phyloP scores from a whole-genome alignment of 2,888 invertebrate genomes.

The Geophilus truncorum region DNA sequence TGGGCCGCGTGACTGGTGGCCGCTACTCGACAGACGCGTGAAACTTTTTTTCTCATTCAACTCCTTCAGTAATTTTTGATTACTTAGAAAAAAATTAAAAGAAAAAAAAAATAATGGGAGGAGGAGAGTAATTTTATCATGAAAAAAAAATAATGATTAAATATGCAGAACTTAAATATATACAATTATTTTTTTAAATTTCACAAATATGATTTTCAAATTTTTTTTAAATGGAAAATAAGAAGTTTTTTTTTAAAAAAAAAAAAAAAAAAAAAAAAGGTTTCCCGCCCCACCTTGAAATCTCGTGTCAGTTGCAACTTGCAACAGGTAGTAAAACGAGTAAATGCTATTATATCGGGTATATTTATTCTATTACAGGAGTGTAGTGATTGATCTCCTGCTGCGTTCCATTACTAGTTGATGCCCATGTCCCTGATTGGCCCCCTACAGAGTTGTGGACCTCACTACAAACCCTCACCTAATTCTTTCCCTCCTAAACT shows the following conservation, averaged over 20 bases:
- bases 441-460: not conserved
- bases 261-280: no score
- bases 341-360: not conserved
- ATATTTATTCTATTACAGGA: conserved; percentile 14
- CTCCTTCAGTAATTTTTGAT: not conserved
- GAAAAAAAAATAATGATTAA: not conserved
- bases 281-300: no score
- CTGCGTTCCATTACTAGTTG: conserved; percentile 25
- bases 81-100: not conserved
- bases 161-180: no score
- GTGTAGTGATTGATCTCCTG: conserved; percentile 25
- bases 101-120: not conserved
- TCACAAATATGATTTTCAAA: no score
- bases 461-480: not conserved
- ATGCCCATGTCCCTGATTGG: not conserved
- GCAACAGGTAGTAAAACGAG: no score
- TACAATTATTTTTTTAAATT: not conserved
- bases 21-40: conserved; percentile 15
- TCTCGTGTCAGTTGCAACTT: no score
- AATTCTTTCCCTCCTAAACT: not conserved
- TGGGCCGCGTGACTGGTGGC: conserved; percentile 20
- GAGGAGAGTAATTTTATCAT: not conserved
- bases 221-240: no score
- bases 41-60: not conserved
- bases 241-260: no score